Conservation (phyloP, 2,113 vertebrate genomes). For the Calidris pygmaea region DNA sequence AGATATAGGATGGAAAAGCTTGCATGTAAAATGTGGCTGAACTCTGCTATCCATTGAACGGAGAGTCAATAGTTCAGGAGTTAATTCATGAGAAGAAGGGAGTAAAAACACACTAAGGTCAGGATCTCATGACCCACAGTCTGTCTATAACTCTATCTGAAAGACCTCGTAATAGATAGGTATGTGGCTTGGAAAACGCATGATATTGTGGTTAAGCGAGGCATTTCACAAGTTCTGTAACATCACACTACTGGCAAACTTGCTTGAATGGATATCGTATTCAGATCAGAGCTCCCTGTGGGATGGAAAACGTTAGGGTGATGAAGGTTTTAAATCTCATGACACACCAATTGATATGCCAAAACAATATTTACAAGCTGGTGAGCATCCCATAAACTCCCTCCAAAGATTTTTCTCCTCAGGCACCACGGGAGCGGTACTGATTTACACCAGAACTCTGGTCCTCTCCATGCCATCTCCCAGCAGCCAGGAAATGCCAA, state of each 20-base stretch:
- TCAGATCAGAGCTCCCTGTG: not conserved
- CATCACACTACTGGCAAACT: constrained; percentile 22
- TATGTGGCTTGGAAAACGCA: constrained; percentile 46
- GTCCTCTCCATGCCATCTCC: not conserved
- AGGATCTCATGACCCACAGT: constrained; percentile 66
- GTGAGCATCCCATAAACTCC: not conserved
- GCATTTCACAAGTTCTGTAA: constrained; percentile 43
- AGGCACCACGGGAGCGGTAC: not conserved
- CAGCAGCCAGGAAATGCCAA: not conserved
- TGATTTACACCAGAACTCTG: not conserved
- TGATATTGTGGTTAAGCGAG: not conserved
- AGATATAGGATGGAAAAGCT: constrained; percentile 25
- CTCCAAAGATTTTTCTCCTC: not conserved
- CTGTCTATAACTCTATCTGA: constrained; percentile 34
- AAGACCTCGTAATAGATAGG: constrained; percentile 61
- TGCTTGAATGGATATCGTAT: not conserved
- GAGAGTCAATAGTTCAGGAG: constrained; percentile 65
- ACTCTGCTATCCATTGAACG: constrained; percentile 34
- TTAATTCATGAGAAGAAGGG: constrained; percentile 64
- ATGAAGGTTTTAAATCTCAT: constrained; percentile 33
- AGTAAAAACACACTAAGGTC: constrained; percentile 63
- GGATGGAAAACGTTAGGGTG: not conserved
- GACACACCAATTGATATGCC: not conserved
- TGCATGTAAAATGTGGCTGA: constrained; percentile 46
- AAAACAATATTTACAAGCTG: constrained; percentile 26